phyloP scores from a whole-genome alignment of 2,797 vertebrate genomes.

The Arremon aurantiirostris region DNA sequence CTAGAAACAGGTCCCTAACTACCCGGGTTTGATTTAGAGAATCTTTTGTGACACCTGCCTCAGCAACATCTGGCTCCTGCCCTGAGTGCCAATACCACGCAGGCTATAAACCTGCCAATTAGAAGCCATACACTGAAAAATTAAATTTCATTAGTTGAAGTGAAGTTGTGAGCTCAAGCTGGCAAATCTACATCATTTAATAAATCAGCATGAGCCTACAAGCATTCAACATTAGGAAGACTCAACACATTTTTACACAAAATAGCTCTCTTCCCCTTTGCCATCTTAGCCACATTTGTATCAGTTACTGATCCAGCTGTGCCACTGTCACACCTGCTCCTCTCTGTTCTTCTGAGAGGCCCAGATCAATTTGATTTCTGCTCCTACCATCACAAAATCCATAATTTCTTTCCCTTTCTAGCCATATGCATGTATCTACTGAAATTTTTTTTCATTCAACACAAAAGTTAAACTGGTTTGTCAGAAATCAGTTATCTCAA shows the following conservation, averaged over 20 bases:
- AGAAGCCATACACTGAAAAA: background rate
- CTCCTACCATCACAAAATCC: background rate
- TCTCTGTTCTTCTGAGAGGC: background rate
- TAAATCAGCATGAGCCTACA: background rate
- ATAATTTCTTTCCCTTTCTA: background rate
- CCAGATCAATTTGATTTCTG: background rate
- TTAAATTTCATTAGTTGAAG: constrained; percentile 28
- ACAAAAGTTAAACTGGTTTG: background rate
- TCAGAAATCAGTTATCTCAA: background rate
- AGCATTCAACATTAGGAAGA: background rate
- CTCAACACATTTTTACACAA: background rate
- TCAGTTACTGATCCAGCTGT: background rate
- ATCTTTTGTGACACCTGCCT: background rate
- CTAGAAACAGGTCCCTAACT: background rate
- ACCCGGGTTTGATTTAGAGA: background rate
- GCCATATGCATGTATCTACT: background rate
- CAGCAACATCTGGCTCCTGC: constrained; percentile 1
- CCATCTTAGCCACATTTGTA: background rate
- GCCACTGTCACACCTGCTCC: background rate
- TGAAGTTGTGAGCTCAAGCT: constrained; percentile 23
- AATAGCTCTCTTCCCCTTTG: background rate
- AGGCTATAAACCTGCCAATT: background rate
- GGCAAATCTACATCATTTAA: constrained; percentile 6
- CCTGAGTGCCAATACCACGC: background rate
- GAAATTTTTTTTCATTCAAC: background rate